Base-by-base conservation (phyloP, 2,113 vertebrate species). In the Catagonus wagneri region DNA sequence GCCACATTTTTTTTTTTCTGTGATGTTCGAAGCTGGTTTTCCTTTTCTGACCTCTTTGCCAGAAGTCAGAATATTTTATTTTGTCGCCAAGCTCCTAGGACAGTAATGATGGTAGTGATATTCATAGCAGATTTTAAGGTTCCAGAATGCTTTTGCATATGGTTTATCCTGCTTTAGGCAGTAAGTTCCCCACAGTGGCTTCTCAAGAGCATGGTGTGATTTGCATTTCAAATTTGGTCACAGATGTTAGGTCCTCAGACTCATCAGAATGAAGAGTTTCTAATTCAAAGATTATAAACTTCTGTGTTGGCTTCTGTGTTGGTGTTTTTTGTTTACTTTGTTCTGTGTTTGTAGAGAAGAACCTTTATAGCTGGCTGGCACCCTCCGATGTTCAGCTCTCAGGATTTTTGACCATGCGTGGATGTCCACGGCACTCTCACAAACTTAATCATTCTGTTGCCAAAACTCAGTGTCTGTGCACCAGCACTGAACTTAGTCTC, bases 61-160 rank as follows among this genome's bases (percentile, higher is more conserved):
- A 63, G 60, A 92, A 72, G 50, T 83, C 39, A 69, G 89, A 80
- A 32, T 50, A 25, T 74, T 79, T 96, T 86, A 66, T 84, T 83
- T 96, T 80, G 58, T 89, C 6, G 65, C 27, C 29, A 83, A 54
- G 39, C 2, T 9, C 27, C 14, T 69, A 90, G 74, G 61, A 61
- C 78, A 75, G 72, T 81, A 76, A 97, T 81, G 27, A 84, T 88
- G 56, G 52, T n/a, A 32, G 29, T 71, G 71, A 87, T 27, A 29
- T 56, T 90, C 63, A 71, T 36, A 79, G 25, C 5, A 72, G 63
- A 83, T 29, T 44, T 89, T 69, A 44, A 78, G 23, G 32, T 61
- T 92, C 74, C 78, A 83, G 52, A 93, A 65, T 89, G 56, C 94
- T 83, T 84, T 63, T 78, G 50, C 68, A 93, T 75, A 90, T 84